Conservation (phyloP, 64 coral and sea anemone genomes). For the Pachyseris speciosa region DNA sequence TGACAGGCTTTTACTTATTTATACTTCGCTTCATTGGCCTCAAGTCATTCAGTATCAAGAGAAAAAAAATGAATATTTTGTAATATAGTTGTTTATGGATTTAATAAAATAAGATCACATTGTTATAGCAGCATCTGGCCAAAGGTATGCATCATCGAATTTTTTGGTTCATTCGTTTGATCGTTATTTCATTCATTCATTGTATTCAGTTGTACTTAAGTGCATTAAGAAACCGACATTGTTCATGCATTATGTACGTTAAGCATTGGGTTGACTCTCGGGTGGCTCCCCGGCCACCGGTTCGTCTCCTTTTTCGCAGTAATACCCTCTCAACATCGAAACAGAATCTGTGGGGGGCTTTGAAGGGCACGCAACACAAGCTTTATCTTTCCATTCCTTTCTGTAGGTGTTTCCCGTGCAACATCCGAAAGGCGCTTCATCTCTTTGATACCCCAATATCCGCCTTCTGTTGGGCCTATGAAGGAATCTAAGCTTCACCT, state of each 20-base stretch:
- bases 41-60: too few species aligned
- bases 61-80: too few species aligned
- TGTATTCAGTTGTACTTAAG: too few species aligned
- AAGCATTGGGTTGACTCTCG: background rate
- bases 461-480: background rate
- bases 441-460: background rate
- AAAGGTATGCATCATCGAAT: too few species aligned
- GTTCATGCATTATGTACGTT: background rate
- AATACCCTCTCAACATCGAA: background rate
- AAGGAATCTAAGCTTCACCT: slow-evolving; percentile 22
- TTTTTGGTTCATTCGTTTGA: too few species aligned
- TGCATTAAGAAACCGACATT: too few species aligned
- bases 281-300: background rate
- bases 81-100: too few species aligned
- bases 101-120: too few species aligned
- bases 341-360: slow-evolving; percentile 25
- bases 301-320: slow-evolving; percentile 31
- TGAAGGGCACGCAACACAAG: background rate
- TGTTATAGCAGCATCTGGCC: too few species aligned
- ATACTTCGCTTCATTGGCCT: too few species aligned
- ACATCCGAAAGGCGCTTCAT: background rate
- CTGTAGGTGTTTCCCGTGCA: slow-evolving; percentile 37
- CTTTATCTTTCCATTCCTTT: background rate
- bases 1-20: too few species aligned
- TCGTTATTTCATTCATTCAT: too few species aligned